These are phyloP conservation scores for Nebria ingens DNA, from an alignment of 1,140 invertebrate species.

Conservation along the genomic window DNA sequence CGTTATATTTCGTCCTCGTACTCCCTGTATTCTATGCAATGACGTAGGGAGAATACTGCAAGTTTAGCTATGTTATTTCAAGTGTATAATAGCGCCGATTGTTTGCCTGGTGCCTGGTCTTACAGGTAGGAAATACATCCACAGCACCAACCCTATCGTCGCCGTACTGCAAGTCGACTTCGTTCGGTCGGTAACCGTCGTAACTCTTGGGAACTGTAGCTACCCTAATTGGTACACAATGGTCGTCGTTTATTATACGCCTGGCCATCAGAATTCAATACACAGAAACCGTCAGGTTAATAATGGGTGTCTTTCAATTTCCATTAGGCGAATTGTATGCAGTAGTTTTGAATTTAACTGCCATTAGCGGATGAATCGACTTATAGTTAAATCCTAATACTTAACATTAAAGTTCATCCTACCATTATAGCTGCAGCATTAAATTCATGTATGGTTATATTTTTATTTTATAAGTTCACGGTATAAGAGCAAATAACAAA, in stretches of 20 bases:
- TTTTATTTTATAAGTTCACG: no score
- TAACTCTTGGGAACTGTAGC: background rate
- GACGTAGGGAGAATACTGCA: background rate
- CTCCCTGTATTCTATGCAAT: background rate
- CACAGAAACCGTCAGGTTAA: background rate
- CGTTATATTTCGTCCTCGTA: background rate
- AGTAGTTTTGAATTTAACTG: no score
- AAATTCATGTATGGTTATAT: no score
- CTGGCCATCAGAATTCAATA: conserved; percentile 8
- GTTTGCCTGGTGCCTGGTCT: background rate
- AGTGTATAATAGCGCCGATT: background rate
- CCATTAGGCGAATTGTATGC: conserved; percentile 7
- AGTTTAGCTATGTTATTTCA: background rate
- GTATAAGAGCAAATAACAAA: no score
- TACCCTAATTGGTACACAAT: conserved; percentile 5
- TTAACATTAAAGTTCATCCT: no score
- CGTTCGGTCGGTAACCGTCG: no score
- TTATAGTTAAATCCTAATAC: no score
- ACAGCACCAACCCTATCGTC: background rate
- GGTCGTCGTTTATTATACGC: background rate
- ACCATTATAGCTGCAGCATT: no score
- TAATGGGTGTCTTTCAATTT: conserved; percentile 2
- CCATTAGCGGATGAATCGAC: background rate
- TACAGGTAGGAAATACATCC: background rate
- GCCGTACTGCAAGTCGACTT: background rate